phyloP scores from a whole-genome alignment of 2,797 vertebrate genomes.

The Dicrostonyx torquatus region DNA sequence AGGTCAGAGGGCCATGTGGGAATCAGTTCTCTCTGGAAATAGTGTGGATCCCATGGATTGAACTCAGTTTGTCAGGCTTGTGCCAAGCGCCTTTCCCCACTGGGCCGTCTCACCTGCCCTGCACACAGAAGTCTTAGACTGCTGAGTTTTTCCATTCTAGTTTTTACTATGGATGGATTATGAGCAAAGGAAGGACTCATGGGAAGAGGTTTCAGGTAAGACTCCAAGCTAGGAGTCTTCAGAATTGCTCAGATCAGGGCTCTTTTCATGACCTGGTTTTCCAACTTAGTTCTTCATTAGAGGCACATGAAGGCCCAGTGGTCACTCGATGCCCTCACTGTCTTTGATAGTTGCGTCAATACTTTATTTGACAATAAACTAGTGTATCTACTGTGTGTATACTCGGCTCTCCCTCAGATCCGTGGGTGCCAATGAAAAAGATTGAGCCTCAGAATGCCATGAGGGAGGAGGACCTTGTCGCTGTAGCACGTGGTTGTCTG shows the following conservation, averaged over 20 bases:
- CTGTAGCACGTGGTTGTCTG: background rate
- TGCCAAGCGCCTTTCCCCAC: background rate
- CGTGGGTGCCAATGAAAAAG: background rate
- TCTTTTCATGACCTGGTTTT: background rate
- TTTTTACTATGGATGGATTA: background rate
- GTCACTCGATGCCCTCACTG: background rate
- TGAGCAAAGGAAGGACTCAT: background rate
- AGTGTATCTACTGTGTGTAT: background rate
- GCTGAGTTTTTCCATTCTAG: background rate
- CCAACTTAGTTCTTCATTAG: background rate
- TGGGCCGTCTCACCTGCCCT: too few relatives aligned
- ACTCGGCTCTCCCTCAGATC: background rate
- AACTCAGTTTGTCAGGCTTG: background rate
- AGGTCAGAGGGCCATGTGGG: background rate
- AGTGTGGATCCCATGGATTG: background rate
- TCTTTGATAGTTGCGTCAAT: background rate
- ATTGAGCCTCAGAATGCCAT: background rate
- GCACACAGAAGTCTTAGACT: background rate
- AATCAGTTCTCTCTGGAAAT: background rate
- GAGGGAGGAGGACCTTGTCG: background rate
- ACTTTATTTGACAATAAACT: constrained; percentile 16
- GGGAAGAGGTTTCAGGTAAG: background rate
- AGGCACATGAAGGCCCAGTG: background rate
- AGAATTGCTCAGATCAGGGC: background rate
- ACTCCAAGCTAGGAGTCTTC: background rate